phyloP scores from a whole-genome alignment of 30 jellyfish, hydroid and myxozoan species.

The Sanderia malayensis region DNA sequence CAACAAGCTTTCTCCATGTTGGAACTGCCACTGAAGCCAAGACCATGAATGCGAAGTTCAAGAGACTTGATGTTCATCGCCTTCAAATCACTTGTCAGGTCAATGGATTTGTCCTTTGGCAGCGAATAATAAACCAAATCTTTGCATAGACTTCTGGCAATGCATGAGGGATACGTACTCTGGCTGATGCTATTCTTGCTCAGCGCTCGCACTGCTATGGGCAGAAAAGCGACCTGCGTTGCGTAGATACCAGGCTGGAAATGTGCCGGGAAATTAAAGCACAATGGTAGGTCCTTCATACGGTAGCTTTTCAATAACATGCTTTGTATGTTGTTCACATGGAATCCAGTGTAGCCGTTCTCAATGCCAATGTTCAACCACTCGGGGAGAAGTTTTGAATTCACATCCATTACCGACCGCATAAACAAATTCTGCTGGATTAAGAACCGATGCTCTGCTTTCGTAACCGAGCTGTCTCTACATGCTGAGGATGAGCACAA shows the following conservation, averaged over 20 bases:
- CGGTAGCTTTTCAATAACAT: conserved; percentile 35
- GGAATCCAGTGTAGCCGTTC: conserved; percentile 45
- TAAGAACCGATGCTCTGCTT: conserved; percentile 56
- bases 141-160: conserved; percentile 41
- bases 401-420: conserved; percentile 24
- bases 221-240: conserved; percentile 23
- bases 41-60: conserved; percentile 20
- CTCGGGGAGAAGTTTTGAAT: conserved; percentile 19
- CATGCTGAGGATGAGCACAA: conserved; percentile 22
- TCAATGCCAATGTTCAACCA: conserved; percentile 32
- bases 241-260: conserved; percentile 31
- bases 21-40: conserved; percentile 33
- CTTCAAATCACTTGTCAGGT: conserved; percentile 20
- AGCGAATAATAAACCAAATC: conserved; percentile 28
- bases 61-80: conserved; percentile 1
- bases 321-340: conserved; percentile 47
- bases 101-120: conserved; percentile 43
- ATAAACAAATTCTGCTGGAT: conserved; percentile 42
- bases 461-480: not conserved
- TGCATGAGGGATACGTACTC: conserved; percentile 49
- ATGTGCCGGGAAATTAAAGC: conserved; percentile 27
- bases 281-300: conserved; percentile 21
- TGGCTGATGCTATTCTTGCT: not conserved
- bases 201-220: conserved; percentile 11
- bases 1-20: conserved; percentile 9